A percentile compares a stretch with the other conserved stretches of the same genome.
These are phyloP conservation scores for Pinna nobilis DNA, from an alignment of 1,140 invertebrate species.

Conservation along the genomic window DNA sequence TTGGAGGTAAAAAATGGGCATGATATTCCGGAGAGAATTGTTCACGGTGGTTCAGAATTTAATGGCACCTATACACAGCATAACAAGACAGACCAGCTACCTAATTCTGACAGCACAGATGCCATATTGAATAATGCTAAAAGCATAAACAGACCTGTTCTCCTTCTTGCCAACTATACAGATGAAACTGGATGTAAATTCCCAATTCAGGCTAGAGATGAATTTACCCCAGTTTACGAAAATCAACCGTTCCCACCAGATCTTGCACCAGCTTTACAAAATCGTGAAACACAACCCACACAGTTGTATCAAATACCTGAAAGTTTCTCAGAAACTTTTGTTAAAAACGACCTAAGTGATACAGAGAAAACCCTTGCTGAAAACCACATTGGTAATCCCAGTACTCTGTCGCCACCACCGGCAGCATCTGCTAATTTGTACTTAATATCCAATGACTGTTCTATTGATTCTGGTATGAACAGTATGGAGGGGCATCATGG, in stretches of 20 bases:
- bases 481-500: slow-evolving; percentile 18
- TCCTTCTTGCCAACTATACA: background rate
- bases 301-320: too few species aligned
- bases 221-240: slow-evolving; percentile 37
- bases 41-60: too few species aligned
- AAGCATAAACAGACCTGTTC: background rate
- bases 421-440: too few species aligned
- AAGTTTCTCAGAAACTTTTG: too few species aligned
- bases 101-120: background rate
- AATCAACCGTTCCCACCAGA: slow-evolving; percentile 23
- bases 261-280: slow-evolving; percentile 1
- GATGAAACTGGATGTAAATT: slow-evolving; percentile 24
- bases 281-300: too few species aligned
- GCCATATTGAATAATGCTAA: background rate
- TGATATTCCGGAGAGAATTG: background rate
- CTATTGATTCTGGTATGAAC: slow-evolving; percentile 11
- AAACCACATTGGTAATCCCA: too few species aligned
- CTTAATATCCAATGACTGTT: background rate
- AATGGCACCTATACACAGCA: background rate
- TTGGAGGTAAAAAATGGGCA: background rate
- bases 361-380: too few species aligned
- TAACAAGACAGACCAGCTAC: background rate
- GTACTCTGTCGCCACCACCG: too few species aligned
- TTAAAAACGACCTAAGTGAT: too few species aligned
- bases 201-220: slow-evolving; percentile 27